Conservation (phyloP, 1,140 invertebrate genomes). For the Aricia agestis region DNA sequence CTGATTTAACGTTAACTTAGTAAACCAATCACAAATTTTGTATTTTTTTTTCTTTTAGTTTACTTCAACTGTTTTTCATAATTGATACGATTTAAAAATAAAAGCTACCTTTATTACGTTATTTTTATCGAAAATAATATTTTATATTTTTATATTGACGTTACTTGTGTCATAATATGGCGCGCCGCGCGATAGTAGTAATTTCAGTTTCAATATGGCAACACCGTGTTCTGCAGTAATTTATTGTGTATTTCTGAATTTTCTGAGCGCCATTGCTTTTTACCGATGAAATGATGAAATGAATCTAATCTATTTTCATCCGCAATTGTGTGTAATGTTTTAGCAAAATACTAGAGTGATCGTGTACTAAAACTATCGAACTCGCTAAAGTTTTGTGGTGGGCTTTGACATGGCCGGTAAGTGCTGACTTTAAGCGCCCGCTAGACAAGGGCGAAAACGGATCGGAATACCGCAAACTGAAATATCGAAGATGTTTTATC, state of each 20-base stretch:
- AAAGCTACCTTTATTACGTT: no score
- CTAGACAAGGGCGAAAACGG: slow-evolving; percentile 76
- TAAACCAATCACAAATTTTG: no score
- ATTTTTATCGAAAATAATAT: no score
- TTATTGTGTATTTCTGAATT: slow-evolving; percentile 72
- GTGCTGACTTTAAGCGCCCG: slow-evolving; percentile 77
- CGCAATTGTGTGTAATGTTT: slow-evolving; percentile 72
- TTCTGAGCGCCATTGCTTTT: slow-evolving; percentile 76
- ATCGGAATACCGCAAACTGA: slow-evolving; percentile 73
- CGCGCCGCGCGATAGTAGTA: slow-evolving; percentile 32
- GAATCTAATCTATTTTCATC: slow-evolving; percentile 76
- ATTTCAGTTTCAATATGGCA: slow-evolving; percentile 42
- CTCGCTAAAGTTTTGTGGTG: slow-evolving; percentile 75
- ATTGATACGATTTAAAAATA: no score
- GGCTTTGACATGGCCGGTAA: slow-evolving; percentile 77
- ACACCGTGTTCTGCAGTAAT: slow-evolving; percentile 68
- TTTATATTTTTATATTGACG: no score
- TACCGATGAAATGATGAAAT: slow-evolving; percentile 75
- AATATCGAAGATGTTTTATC: slow-evolving; percentile 77
- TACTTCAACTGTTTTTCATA: no score
- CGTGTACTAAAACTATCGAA: slow-evolving; percentile 74
- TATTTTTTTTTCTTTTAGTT: no score
- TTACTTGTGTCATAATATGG: no score
- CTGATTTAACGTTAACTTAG: no score
- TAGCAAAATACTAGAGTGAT: slow-evolving; percentile 70